Percentiles rank a stretch among this genome's conserved stretches.
phyloP scores from a whole-genome alignment of 2,888 invertebrate genomes.

The Ormyrus pomaceus region DNA sequence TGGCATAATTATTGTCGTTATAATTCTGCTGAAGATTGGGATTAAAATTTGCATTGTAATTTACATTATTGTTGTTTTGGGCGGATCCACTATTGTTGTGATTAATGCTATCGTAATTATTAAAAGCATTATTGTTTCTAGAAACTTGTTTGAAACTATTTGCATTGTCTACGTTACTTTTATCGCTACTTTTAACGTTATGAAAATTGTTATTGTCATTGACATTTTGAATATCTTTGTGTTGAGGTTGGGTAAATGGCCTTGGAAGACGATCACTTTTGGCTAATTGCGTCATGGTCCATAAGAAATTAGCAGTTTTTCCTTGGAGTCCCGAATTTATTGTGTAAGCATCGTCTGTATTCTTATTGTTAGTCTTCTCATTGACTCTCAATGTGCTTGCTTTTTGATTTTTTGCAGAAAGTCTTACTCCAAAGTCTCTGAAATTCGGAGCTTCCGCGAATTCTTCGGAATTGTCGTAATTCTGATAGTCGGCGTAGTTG shows the following conservation, averaged over 20 bases:
- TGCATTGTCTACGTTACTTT: conserved; percentile 1
- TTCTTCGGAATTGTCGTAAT: conserved; percentile 36
- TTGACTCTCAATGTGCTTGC: neutral
- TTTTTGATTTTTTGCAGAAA: conserved; percentile 23
- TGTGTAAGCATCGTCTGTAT: neutral
- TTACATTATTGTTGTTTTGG: neutral
- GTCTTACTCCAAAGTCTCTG: conserved; percentile 35
- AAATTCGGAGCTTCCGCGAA: conserved; percentile 3
- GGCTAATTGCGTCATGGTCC: conserved; percentile 42
- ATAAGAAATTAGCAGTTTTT: conserved; percentile 33
- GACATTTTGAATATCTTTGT: neutral
- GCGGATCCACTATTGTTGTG: too few relatives aligned
- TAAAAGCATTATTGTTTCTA: neutral
- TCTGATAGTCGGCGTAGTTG: conserved; percentile 32
- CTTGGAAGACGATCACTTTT: conserved; percentile 53
- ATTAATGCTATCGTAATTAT: neutral
- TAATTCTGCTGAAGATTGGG: conserved; percentile 13
- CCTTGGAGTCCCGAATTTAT: conserved; percentile 48
- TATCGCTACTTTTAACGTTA: conserved; percentile 3
- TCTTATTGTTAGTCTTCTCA: neutral
- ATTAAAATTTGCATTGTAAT: conserved; percentile 10
- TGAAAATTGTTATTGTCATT: conserved; percentile 5
- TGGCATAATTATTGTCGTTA: neutral
- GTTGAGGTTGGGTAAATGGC: conserved; percentile 55
- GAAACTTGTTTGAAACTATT: neutral